Percentiles rank a stretch among this genome's conserved stretches.
phyloP scores from a whole-genome alignment of 2,113 vertebrate genomes.

The Oxygymnocypris stewartii region DNA sequence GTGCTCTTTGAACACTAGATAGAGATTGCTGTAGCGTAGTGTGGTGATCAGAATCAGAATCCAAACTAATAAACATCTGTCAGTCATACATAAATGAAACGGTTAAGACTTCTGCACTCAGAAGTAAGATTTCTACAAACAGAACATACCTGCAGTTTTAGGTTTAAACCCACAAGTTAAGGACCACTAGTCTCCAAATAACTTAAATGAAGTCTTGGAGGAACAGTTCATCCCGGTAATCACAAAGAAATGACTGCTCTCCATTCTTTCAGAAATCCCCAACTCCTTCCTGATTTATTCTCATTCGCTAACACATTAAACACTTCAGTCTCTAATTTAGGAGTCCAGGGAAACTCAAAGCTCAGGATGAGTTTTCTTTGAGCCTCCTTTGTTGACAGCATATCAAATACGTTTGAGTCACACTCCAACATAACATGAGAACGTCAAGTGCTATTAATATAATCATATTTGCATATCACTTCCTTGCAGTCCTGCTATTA shows the following conservation, averaged over 20 bases:
- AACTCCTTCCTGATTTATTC: neutral
- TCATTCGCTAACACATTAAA: neutral
- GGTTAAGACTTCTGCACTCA: too few relatives aligned
- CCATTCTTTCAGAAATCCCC: neutral
- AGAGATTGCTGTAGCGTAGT: neutral
- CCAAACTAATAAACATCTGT: too few relatives aligned
- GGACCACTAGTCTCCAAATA: neutral
- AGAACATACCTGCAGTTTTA: neutral
- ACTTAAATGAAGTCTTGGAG: neutral
- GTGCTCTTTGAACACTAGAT: neutral
- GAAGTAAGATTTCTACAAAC: too few relatives aligned
- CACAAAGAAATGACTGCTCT: neutral
- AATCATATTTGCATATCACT: slow-evolving; percentile 20
- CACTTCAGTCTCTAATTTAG: neutral
- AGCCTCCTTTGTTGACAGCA: neutral
- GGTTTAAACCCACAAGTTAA: neutral
- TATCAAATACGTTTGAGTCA: neutral
- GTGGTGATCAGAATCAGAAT: neutral
- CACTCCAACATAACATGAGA: neutral
- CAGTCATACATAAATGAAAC: too few relatives aligned
- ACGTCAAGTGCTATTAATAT: slow-evolving; percentile 14
- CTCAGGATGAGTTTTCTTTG: slow-evolving; percentile 6
- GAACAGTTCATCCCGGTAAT: neutral
- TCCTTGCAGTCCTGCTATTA: slow-evolving; percentile 11
- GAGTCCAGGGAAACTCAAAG: neutral